These are phyloP conservation scores for Pararge aegeria DNA, from an alignment of 1,140 invertebrate species.

Conservation along the genomic window DNA sequence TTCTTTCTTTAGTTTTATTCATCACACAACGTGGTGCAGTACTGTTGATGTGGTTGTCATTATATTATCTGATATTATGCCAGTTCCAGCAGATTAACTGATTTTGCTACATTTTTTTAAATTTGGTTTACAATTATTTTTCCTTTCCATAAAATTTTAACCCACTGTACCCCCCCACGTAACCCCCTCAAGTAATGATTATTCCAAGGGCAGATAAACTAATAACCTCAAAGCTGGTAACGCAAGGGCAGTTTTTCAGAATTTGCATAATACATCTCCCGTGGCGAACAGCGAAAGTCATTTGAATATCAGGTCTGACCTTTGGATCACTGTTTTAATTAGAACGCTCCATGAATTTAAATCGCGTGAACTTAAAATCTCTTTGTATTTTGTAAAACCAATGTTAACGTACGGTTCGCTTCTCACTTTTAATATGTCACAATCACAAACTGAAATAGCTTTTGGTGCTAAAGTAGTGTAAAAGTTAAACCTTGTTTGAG, in stretches of 20 bases:
- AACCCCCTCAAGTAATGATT: background rate
- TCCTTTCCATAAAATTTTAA: too few relatives aligned
- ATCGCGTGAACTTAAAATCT: background rate
- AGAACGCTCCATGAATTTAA: background rate
- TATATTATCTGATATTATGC: too few relatives aligned
- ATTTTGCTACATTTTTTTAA: too few relatives aligned
- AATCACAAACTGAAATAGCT: too few relatives aligned
- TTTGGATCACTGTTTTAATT: background rate
- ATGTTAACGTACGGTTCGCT: background rate
- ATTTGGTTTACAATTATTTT: too few relatives aligned
- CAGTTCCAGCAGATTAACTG: too few relatives aligned
- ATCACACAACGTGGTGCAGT: too few relatives aligned
- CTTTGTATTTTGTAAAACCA: background rate
- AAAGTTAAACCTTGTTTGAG: slow-evolving; percentile 26
- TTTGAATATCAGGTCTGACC: background rate
- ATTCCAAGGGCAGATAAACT: background rate
- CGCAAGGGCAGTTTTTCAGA: background rate
- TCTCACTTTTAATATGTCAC: too few relatives aligned
- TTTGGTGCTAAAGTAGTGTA: slow-evolving; percentile 18
- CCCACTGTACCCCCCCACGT: background rate
- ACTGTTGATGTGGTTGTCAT: too few relatives aligned
- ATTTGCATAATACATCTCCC: background rate
- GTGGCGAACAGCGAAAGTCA: background rate
- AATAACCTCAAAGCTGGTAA: background rate
- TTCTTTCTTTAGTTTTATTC: too few relatives aligned